Evolutionary conservation across 2,113 vertebrate genomes (phyloP).

Genomic region (Nothoprocta pentlandii): DNA sequence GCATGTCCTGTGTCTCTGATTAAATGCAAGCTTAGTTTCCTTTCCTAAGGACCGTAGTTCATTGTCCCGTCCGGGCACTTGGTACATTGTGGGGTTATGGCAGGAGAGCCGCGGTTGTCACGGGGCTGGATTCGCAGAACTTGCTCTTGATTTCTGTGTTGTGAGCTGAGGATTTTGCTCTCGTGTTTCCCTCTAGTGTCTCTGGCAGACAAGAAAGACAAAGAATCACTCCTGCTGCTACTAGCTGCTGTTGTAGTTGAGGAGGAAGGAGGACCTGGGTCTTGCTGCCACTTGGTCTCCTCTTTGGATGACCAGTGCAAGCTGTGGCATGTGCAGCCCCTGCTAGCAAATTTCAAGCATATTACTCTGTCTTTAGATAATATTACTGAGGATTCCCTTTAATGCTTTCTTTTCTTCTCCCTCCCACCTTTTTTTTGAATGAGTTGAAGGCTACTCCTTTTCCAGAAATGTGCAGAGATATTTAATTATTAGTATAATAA

Average conservation of each 20-base stretch:
- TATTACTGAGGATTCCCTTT: not conserved
- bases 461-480: not conserved
- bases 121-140: not conserved
- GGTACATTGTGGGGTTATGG: not conserved
- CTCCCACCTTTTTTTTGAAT: not conserved
- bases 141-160: not conserved
- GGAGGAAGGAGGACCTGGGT: not conserved
- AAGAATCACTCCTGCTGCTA: not conserved
- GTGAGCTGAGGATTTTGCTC: not conserved
- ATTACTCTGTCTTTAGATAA: not conserved
- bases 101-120: not conserved
- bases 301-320: rapidly evolving
- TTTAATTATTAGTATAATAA: conserved; percentile 47
- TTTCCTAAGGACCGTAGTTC: conserved; percentile 16
- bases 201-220: not conserved
- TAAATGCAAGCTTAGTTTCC: conserved; percentile 14
- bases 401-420: not conserved
- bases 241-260: not conserved
- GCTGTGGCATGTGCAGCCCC: not conserved
- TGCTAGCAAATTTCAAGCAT: not conserved
- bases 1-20: conserved; percentile 34
- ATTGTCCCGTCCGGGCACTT: not conserved
- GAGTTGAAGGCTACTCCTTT: not conserved
- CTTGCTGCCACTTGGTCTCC: not conserved
- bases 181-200: not conserved